These are phyloP conservation scores for Daboia siamensis DNA, from an alignment of 2,113 vertebrate genomes.

Conservation along the genomic window DNA sequence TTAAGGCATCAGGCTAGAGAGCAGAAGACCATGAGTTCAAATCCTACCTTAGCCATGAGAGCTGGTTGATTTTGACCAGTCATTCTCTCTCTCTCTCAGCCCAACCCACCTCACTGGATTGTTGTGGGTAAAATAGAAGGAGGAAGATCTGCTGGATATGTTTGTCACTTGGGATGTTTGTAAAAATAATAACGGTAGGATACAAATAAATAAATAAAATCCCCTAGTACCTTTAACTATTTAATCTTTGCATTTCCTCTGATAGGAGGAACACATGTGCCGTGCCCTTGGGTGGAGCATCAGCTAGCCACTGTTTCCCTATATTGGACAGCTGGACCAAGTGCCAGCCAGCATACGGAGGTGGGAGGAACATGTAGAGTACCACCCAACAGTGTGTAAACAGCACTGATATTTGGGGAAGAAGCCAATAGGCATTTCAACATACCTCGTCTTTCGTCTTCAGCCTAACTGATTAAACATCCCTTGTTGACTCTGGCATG, in stretches of 20 bases:
- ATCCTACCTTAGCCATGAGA: not conserved
- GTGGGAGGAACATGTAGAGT: not conserved
- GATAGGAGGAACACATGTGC: not conserved
- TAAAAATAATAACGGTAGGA: not conserved
- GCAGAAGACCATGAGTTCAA: not conserved
- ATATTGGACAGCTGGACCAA: not conserved
- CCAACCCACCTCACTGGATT: not conserved
- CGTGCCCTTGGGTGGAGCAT: not conserved
- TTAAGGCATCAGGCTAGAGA: not conserved
- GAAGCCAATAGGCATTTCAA: not conserved
- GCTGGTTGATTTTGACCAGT: not conserved
- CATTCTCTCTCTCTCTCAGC: not conserved
- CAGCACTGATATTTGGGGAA: not conserved
- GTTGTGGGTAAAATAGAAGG: not conserved
- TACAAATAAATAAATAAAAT: not conserved
- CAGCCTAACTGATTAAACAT: not conserved
- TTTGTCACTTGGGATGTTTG: not conserved
- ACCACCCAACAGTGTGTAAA: not conserved
- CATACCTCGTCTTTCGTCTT: not conserved
- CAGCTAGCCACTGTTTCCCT: not conserved
- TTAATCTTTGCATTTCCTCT: not conserved
- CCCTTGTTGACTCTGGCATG: not conserved
- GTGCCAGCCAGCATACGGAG: not conserved
- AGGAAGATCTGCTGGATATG: not conserved
- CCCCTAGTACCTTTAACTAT: not conserved